Percentiles rank a stretch among this genome's conserved stretches.
These are phyloP conservation scores for Ceratosolen fusciceps DNA, from an alignment of 1,140 invertebrate species.

Conservation along the genomic window DNA sequence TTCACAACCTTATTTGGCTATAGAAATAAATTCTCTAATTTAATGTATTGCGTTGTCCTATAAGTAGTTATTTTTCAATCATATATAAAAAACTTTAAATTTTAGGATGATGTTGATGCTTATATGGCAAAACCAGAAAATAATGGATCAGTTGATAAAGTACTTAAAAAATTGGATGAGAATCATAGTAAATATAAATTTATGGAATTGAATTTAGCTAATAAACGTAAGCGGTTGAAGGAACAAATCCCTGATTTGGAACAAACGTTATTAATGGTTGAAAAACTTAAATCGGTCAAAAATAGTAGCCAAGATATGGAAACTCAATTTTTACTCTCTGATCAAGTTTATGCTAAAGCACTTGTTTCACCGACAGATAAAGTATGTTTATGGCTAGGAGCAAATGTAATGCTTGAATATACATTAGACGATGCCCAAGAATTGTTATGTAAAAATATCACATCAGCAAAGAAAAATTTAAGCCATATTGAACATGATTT, in stretches of 20 bases:
- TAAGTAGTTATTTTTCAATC: neutral
- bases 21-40: conserved; percentile 35
- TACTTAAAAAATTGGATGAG: conserved; percentile 89
- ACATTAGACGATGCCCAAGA: conserved; percentile 91
- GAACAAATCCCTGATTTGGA: conserved; percentile 94
- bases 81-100: conserved; percentile 7
- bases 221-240: conserved; percentile 86
- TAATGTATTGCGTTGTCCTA: conserved; percentile 8
- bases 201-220: conserved; percentile 92
- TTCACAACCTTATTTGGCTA: conserved; percentile 48
- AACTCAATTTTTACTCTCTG: conserved; percentile 94
- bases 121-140: conserved; percentile 91
- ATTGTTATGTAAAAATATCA: conserved; percentile 90
- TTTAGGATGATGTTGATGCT: conserved; percentile 94
- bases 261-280: conserved; percentile 92
- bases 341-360: conserved; percentile 94
- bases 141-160: conserved; percentile 84
- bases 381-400: conserved; percentile 98
- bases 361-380: conserved; percentile 91
- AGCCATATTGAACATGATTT: conserved; percentile 91
- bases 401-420: conserved; percentile 99
- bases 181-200: conserved; percentile 97
- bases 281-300: conserved; percentile 87
- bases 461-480: conserved; percentile 88
- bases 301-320: conserved; percentile 80